Conservation (phyloP, 2,797 vertebrate species). For the Gephyroberyx darwinii region DNA sequence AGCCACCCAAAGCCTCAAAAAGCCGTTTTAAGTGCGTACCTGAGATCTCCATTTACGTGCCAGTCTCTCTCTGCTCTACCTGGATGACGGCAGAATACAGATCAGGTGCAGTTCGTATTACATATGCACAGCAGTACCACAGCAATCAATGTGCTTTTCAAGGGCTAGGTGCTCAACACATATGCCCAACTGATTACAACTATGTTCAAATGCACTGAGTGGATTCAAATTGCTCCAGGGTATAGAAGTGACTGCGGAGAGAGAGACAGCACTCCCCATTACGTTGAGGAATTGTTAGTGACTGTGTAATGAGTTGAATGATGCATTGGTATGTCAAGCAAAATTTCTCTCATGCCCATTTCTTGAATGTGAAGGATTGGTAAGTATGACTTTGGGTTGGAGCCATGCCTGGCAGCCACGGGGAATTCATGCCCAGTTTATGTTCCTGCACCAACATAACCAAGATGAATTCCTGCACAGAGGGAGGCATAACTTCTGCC, state of each 20-base stretch:
- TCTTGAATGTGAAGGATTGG: too few relatives aligned
- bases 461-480: too few relatives aligned
- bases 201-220: not conserved
- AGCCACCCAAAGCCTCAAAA: constrained; percentile 28
- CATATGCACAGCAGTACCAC: constrained; percentile 19
- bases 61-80: constrained; percentile 31
- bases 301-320: not conserved
- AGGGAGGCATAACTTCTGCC: too few relatives aligned
- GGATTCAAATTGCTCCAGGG: constrained; percentile 9
- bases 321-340: too few relatives aligned
- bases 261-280: not conserved
- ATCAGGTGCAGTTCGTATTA: constrained; percentile 32
- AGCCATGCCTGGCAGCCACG: too few relatives aligned
- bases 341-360: too few relatives aligned
- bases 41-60: constrained; percentile 37
- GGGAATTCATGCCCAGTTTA: too few relatives aligned
- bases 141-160: constrained; percentile 16
- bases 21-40: constrained; percentile 31
- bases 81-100: constrained; percentile 51
- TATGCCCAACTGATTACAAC: constrained; percentile 1
- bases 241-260: not conserved
- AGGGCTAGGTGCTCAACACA: constrained; percentile 6
- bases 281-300: not conserved
- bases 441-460: too few relatives aligned
- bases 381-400: too few relatives aligned